Conservation (phyloP, 2,888 invertebrate genomes). For the Notodonta dromedarius region DNA sequence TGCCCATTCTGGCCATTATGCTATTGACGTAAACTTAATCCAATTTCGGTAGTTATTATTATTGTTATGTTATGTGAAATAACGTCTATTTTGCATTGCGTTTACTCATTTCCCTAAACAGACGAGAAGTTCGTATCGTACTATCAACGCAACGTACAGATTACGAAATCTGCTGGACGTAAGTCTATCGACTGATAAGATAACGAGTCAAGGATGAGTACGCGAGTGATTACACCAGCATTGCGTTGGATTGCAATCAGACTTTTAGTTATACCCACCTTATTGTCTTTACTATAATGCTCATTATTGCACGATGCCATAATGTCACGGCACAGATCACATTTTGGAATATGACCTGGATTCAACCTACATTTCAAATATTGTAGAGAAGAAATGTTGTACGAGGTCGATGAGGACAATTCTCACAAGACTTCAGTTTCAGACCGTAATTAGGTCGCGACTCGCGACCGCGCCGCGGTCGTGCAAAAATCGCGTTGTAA, state of each 20-base stretch:
- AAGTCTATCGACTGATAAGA: slow-evolving; percentile 3
- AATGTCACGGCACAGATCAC: too few relatives aligned
- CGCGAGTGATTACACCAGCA: not conserved
- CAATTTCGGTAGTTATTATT: too few relatives aligned
- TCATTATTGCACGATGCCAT: too few relatives aligned
- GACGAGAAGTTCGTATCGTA: not conserved
- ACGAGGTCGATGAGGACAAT: too few relatives aligned
- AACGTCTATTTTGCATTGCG: too few relatives aligned
- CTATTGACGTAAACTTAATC: too few relatives aligned
- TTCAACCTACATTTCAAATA: too few relatives aligned
- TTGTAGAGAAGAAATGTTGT: too few relatives aligned
- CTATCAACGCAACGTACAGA: not conserved
- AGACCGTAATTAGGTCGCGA: not conserved
- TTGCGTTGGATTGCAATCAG: not conserved
- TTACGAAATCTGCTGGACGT: not conserved
- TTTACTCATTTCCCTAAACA: not conserved
- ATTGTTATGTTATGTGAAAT: too few relatives aligned
- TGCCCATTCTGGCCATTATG: too few relatives aligned
- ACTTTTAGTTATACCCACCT: not conserved
- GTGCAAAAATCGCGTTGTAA: not conserved
- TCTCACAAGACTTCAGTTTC: not conserved
- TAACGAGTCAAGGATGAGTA: slow-evolving; percentile 3
- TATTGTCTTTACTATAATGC: too few relatives aligned
- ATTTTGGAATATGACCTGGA: too few relatives aligned
- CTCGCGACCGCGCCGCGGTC: not conserved